Conservation (phyloP, 1,140 invertebrate genomes). For the Asobara japonica region DNA sequence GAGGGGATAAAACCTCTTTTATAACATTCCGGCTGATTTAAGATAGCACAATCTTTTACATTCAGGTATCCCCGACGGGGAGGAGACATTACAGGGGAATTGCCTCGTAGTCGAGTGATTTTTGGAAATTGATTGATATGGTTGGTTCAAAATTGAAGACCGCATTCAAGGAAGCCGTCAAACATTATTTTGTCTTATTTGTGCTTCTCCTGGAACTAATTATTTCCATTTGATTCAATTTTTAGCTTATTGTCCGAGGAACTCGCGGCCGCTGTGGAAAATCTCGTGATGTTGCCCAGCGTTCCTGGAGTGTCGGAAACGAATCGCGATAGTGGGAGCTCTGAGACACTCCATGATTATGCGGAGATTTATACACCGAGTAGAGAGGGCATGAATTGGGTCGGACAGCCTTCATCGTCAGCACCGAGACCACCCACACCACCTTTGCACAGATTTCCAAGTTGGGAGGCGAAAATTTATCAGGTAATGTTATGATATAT, state of each 20-base stretch:
- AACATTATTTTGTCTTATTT: no score
- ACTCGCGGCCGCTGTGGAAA: conserved; percentile 61
- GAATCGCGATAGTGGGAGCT: conserved; percentile 58
- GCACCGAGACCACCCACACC: conserved; percentile 82
- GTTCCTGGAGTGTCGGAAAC: conserved; percentile 54
- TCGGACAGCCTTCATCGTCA: conserved; percentile 53
- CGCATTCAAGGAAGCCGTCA: no score
- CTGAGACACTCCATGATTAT: conserved; percentile 86
- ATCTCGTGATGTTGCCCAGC: conserved; percentile 60
- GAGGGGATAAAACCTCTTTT: conserved; percentile 50
- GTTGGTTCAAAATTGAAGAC: no score
- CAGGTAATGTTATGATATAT: conserved; percentile 68
- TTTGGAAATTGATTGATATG: no score
- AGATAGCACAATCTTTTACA: no score
- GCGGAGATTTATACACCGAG: conserved; percentile 94
- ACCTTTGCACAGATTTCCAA: conserved; percentile 87
- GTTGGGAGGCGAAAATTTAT: conserved; percentile 95
- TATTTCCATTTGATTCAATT: conserved; percentile 21
- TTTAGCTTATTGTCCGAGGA: conserved; percentile 61
- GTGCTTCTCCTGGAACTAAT: no score
- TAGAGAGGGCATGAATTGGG: conserved; percentile 71
- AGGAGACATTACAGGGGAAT: neutral
- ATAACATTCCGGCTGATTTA: neutral
- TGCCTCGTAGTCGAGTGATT: no score
- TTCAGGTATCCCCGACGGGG: neutral